phyloP scores from a whole-genome alignment of 1,140 invertebrate species.

The Mycetomoellerius zeteki region DNA sequence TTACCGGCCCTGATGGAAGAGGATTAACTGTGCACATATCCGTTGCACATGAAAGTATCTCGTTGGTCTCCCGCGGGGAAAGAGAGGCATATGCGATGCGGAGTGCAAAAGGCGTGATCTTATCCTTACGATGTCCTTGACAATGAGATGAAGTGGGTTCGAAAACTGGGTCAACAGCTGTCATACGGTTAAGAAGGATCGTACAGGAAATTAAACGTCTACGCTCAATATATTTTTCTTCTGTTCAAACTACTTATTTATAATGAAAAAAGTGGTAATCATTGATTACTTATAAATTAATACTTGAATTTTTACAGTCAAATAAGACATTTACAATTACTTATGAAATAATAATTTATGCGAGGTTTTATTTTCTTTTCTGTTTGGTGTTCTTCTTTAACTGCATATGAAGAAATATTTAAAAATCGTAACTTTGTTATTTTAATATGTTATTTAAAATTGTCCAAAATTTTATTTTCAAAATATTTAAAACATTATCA shows the following conservation, averaged over 20 bases:
- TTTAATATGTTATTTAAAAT: background rate
- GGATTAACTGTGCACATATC: slow-evolving; percentile 75
- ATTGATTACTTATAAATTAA: background rate
- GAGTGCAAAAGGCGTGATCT: slow-evolving; percentile 71
- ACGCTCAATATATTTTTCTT: background rate
- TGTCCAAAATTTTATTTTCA: background rate
- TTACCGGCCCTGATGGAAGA: slow-evolving; percentile 77
- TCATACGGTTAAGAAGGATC: background rate
- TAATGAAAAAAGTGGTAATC: background rate
- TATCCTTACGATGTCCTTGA: slow-evolving; percentile 51
- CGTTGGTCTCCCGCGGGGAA: slow-evolving; percentile 64
- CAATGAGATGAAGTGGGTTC: slow-evolving; percentile 35
- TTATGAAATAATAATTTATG: background rate
- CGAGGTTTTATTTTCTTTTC: background rate
- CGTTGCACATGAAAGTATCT: slow-evolving; percentile 50
- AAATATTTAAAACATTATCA: background rate
- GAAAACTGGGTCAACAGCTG: slow-evolving; percentile 45
- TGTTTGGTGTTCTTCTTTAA: background rate
- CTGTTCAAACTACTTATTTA: background rate
- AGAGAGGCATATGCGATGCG: slow-evolving; percentile 40
- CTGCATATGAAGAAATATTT: background rate
- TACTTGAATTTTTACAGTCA: background rate
- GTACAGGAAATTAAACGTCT: slow-evolving; percentile 25
- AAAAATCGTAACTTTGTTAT: background rate
- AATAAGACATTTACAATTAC: background rate